phyloP scores from a whole-genome alignment of 1,140 invertebrate species.

The Trichomalopsis sarcophagae region DNA sequence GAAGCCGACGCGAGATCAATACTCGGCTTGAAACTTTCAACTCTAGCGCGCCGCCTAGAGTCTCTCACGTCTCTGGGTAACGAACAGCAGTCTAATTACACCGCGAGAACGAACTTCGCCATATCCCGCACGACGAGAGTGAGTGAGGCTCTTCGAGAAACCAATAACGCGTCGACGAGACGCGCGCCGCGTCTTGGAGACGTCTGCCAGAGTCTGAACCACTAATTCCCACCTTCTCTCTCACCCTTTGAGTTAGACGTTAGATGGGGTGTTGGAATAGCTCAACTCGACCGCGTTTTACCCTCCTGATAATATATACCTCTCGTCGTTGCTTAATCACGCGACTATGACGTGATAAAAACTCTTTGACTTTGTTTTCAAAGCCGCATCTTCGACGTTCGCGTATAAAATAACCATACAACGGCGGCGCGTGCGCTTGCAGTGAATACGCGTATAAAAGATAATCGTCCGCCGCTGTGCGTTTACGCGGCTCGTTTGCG shows the following conservation, averaged over 20 bases:
- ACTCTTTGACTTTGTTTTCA: not conserved
- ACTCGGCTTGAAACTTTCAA: slow-evolving; percentile 57
- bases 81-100: slow-evolving; percentile 74
- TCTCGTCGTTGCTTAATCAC: not conserved
- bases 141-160: slow-evolving; percentile 58
- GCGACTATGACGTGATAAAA: not conserved
- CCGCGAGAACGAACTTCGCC: slow-evolving; percentile 59
- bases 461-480: not conserved
- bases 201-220: slow-evolving; percentile 62
- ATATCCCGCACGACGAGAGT: slow-evolving; percentile 17
- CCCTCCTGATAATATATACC: not conserved
- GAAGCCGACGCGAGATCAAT: not conserved
- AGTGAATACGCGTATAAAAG: not conserved
- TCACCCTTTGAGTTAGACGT: slow-evolving; percentile 69
- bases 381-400: too few species aligned
- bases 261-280: slow-evolving; percentile 50
- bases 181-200: slow-evolving; percentile 54
- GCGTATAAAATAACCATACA: slow-evolving; percentile 11
- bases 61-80: slow-evolving; percentile 60
- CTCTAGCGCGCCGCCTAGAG: not conserved
- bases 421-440: not conserved
- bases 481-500: slow-evolving; percentile 18
- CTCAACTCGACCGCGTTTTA: not conserved
- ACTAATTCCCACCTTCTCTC: slow-evolving; percentile 67
- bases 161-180: slow-evolving; percentile 67